These are phyloP conservation scores for Montifringilla adamsi DNA, from an alignment of 2,113 vertebrate species.

Conservation along the genomic window DNA sequence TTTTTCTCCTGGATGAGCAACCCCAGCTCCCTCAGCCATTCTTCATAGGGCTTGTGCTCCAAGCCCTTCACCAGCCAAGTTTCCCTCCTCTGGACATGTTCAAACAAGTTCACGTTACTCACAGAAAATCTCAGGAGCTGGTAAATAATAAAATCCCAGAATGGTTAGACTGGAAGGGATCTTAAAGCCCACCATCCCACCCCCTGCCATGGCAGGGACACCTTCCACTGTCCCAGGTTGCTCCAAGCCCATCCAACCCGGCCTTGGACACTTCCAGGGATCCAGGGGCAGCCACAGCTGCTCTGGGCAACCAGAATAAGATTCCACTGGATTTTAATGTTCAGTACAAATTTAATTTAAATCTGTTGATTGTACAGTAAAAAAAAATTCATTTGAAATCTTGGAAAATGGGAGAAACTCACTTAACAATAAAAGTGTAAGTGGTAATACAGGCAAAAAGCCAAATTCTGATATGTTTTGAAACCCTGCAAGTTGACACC, in stretches of 20 bases:
- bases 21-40: not conserved
- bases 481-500: not conserved
- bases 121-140: not conserved
- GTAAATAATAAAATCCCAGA: not conserved
- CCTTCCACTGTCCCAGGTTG: not conserved
- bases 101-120: not conserved
- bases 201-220: not conserved
- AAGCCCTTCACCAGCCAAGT: not conserved
- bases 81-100: not conserved
- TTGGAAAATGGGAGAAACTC: not conserved
- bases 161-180: not conserved
- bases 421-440: not conserved
- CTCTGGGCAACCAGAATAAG: not conserved
- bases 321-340: not conserved
- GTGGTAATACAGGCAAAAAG: not conserved
- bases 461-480: not conserved
- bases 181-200: not conserved
- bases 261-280: not conserved
- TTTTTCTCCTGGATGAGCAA: not conserved
- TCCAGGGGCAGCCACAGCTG: not conserved
- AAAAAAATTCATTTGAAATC: not conserved
- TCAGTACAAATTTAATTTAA: not conserved
- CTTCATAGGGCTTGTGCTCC: not conserved
- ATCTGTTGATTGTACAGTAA: not conserved
- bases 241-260: rapidly evolving